Conservation (phyloP, 35 echinoderm and acorn worm species). For the Apostichopus parvimensis region DNA sequence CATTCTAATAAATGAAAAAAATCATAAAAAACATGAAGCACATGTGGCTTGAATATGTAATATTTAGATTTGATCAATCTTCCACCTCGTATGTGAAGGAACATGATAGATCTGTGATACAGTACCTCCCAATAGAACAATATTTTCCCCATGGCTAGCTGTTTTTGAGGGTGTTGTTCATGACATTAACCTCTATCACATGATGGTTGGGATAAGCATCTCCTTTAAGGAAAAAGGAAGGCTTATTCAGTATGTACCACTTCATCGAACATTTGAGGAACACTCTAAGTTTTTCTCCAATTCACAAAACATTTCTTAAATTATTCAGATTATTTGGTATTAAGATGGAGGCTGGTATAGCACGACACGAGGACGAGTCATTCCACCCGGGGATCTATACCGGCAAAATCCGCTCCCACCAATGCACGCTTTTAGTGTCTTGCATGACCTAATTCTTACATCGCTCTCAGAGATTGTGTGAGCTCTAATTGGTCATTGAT, state of each 20-base stretch:
- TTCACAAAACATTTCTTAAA: background rate
- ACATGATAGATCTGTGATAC: too few relatives aligned
- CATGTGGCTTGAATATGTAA: too few relatives aligned
- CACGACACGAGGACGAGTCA: background rate
- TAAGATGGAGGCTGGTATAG: background rate
- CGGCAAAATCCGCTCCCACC: background rate
- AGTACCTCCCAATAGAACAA: too few relatives aligned
- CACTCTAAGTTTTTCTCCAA: background rate
- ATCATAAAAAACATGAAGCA: too few relatives aligned
- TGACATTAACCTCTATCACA: too few relatives aligned
- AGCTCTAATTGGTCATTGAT: conserved; percentile 24
- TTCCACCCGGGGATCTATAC: background rate
- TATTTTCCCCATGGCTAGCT: too few relatives aligned
- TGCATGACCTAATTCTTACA: conserved; percentile 8
- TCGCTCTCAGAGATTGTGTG: conserved; percentile 8
- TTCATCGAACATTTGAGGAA: background rate
- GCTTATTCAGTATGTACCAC: background rate
- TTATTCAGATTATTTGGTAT: background rate
- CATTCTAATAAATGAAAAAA: too few relatives aligned
- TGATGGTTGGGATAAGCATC: too few relatives aligned
- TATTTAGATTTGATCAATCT: too few relatives aligned
- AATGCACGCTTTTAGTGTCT: background rate
- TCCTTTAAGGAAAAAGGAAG: background rate
- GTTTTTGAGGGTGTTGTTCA: too few relatives aligned
- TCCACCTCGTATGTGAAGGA: too few relatives aligned